Evolutionary conservation across 1,140 invertebrate species (phyloP).

Genomic region (Calephelis nemesis): DNA sequence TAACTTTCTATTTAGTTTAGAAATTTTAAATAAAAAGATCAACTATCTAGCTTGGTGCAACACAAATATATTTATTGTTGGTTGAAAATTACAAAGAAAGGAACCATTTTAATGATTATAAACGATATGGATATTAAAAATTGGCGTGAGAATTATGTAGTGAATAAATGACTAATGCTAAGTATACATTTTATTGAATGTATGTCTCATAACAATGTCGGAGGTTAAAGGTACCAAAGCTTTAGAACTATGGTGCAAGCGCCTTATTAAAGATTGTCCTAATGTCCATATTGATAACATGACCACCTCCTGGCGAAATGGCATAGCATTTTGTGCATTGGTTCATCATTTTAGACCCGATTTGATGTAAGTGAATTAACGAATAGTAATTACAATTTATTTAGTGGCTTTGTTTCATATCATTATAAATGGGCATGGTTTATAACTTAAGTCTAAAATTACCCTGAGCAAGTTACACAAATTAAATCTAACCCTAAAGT

Average conservation of each 20-base stretch:
- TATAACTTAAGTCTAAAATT: no score
- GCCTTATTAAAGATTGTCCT: conserved; percentile 92
- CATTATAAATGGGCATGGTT: no score
- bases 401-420: no score
- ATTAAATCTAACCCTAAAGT: no score
- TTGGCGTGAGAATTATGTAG: conserved; percentile 2
- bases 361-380: conserved; percentile 90
- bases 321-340: conserved; percentile 96
- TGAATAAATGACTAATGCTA: conserved; percentile 13
- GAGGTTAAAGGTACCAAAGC: conserved; percentile 92
- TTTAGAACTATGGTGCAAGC: conserved; percentile 92
- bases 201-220: conserved; percentile 80
- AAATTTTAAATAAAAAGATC: background rate
- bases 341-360: conserved; percentile 97
- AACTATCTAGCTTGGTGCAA: background rate
- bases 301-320: conserved; percentile 96
- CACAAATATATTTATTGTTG: background rate
- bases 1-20: no score
- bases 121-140: conserved; percentile 2
- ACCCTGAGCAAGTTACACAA: no score
- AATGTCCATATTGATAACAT: conserved; percentile 94
- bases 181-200: conserved; percentile 1
- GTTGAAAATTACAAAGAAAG: background rate
- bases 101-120: background rate
- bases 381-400: background rate